These are phyloP conservation scores for Labia minor DNA, from an alignment of 2,888 invertebrate species.

Conservation along the genomic window DNA sequence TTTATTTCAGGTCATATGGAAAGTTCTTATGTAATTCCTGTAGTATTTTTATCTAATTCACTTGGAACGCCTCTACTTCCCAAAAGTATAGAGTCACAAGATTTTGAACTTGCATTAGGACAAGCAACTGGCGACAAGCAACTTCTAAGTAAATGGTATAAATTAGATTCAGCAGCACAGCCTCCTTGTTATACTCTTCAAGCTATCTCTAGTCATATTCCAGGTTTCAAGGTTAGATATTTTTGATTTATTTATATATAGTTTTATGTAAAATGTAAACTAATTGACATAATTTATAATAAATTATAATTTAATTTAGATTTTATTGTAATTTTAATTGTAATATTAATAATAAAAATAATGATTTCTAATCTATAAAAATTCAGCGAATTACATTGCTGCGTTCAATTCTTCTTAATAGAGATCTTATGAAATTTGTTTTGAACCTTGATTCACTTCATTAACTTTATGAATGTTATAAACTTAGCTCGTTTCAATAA, in stretches of 20 bases:
- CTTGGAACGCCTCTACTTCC: constrained; percentile 66
- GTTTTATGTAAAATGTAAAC: constrained; percentile 3
- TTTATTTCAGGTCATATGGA: constrained; percentile 55
- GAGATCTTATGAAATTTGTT: too few species aligned
- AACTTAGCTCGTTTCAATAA: too few species aligned
- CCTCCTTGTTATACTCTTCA: constrained; percentile 67
- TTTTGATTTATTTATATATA: constrained; percentile 21
- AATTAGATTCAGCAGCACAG: constrained; percentile 57
- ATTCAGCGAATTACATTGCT: too few species aligned
- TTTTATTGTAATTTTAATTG: constrained; percentile 1
- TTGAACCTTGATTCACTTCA: too few species aligned
- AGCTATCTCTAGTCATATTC: constrained; percentile 45
- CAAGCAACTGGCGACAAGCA: constrained; percentile 44
- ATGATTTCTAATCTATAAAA: too few species aligned
- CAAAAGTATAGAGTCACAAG: constrained; percentile 64
- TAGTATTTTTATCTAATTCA: constrained; percentile 66
- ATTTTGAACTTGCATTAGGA: constrained; percentile 64
- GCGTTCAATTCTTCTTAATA: too few species aligned
- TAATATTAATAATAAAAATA: too few species aligned
- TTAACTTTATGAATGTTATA: too few species aligned
- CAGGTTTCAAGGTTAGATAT: constrained; percentile 40
- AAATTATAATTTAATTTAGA: too few species aligned
- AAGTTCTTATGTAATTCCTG: constrained; percentile 62
- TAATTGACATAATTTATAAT: too few species aligned
- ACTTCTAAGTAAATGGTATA: constrained; percentile 45